Percentiles rank a stretch among this genome's conserved stretches.
These are phyloP conservation scores for Battus philenor DNA, from an alignment of 1,140 invertebrate species.

Conservation along the genomic window DNA sequence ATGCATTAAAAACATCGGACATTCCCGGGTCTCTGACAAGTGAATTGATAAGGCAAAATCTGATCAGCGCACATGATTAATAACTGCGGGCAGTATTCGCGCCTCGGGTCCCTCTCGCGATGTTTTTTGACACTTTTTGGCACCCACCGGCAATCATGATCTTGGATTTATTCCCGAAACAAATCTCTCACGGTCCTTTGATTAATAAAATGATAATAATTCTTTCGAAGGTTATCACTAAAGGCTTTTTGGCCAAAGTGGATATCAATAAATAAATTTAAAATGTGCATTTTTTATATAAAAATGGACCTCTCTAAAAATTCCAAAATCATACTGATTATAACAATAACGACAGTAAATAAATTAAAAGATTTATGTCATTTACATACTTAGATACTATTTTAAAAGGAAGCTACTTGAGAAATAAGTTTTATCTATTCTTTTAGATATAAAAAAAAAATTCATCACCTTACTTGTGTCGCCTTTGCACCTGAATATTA, in stretches of 20 bases:
- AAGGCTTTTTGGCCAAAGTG: not conserved
- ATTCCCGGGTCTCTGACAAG: slow-evolving; percentile 3
- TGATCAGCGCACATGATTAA: slow-evolving; percentile 26
- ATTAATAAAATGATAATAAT: slow-evolving; percentile 31
- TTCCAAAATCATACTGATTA: too few species aligned
- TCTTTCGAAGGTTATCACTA: slow-evolving; percentile 9
- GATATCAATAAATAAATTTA: not conserved
- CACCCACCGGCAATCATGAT: slow-evolving; percentile 33
- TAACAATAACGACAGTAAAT: too few species aligned
- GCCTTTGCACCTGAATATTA: too few species aligned
- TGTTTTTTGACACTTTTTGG: slow-evolving; percentile 44
- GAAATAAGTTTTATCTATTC: too few species aligned
- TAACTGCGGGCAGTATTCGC: slow-evolving; percentile 28
- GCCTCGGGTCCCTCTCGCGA: slow-evolving; percentile 18
- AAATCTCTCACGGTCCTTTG: slow-evolving; percentile 27
- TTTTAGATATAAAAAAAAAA: too few species aligned
- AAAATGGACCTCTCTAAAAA: too few species aligned
- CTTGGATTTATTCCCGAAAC: slow-evolving; percentile 22
- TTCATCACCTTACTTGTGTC: too few species aligned
- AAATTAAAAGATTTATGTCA: too few species aligned
- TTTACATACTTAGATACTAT: too few species aligned
- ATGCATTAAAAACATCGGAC: slow-evolving; percentile 2
- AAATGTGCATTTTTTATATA: too few species aligned
- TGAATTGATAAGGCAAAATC: slow-evolving; percentile 24
- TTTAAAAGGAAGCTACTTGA: too few species aligned